Percentiles rank a stretch among this genome's conserved stretches.
These are phyloP conservation scores for Drosophila colorata DNA, from an alignment of 2,888 invertebrate species.

Conservation along the genomic window DNA sequence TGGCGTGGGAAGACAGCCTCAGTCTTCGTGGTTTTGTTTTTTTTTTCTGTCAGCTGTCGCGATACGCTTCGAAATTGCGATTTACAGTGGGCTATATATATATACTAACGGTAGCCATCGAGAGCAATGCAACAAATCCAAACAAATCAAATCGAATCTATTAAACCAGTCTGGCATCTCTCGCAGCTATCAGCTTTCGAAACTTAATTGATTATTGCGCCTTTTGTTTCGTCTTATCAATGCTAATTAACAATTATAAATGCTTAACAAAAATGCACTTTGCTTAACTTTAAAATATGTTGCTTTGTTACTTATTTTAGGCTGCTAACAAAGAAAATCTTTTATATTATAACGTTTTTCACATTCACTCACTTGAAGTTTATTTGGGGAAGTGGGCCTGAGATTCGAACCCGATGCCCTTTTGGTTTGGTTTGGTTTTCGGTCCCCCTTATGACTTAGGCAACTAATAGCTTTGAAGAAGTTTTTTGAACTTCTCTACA, in stretches of 20 bases:
- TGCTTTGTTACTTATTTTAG: slow-evolving; percentile 4
- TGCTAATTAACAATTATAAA: slow-evolving; percentile 62
- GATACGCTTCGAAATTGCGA: slow-evolving; percentile 40
- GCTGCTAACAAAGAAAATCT: neutral
- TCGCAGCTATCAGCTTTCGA: slow-evolving; percentile 15
- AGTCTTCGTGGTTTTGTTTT: slow-evolving; percentile 9
- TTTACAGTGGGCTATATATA: slow-evolving; percentile 2
- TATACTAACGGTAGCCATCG: slow-evolving; percentile 37
- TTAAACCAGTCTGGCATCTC: neutral
- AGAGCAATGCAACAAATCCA: slow-evolving; percentile 28
- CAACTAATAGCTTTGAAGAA: no score
- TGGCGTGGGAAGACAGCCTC: slow-evolving; percentile 55
- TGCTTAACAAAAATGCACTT: slow-evolving; percentile 50
- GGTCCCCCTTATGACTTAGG: no score
- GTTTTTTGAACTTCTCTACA: no score
- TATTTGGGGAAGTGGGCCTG: neutral
- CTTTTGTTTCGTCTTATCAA: slow-evolving; percentile 24
- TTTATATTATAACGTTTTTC: neutral
- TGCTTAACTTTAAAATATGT: slow-evolving; percentile 39
- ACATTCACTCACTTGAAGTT: neutral
- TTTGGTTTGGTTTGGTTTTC: no score
- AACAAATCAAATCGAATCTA: slow-evolving; percentile 16
- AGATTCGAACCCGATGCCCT: neutral
- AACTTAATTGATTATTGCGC: slow-evolving; percentile 44
- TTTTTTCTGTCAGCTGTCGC: slow-evolving; percentile 30